phyloP scores from a whole-genome alignment of 2,113 vertebrate species.

The Recurvirostra avosetta region DNA sequence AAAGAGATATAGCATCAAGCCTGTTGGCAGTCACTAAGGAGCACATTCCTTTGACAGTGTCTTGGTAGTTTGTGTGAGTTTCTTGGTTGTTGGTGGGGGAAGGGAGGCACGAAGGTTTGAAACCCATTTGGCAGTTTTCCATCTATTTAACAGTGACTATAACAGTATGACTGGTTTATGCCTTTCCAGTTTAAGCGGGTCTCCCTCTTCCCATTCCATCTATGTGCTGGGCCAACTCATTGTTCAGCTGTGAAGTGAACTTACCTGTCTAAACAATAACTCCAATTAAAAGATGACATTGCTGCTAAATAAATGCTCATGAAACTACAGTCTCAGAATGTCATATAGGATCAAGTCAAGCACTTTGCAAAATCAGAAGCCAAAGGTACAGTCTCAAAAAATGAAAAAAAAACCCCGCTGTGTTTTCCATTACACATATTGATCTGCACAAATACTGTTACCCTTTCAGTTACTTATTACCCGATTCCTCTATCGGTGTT shows the following conservation, averaged over 20 bases:
- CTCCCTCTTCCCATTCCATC: neutral
- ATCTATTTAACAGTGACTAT: neutral
- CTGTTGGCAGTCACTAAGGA: neutral
- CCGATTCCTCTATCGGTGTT: neutral
- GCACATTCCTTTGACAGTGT: neutral
- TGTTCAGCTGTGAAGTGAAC: neutral
- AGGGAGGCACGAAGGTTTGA: neutral
- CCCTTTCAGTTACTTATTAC: neutral
- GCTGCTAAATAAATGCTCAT: neutral
- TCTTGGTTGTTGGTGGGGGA: neutral
- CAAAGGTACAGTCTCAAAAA: neutral
- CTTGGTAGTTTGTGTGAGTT: neutral
- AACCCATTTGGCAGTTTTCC: neutral
- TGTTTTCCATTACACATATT: neutral
- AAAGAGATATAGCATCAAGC: neutral
- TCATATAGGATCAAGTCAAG: neutral
- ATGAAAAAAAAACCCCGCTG: neutral
- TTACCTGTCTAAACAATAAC: neutral
- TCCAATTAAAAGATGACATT: neutral
- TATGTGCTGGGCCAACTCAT: neutral
- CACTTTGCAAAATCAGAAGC: neutral
- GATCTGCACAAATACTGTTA: neutral
- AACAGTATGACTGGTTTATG: neutral
- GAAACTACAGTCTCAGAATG: neutral
- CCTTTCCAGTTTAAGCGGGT: neutral